Percentiles rank a stretch among this genome's conserved stretches.
Evolutionary conservation across 2,797 vertebrate genomes (phyloP).

Genomic region (Danio tinwini): DNA sequence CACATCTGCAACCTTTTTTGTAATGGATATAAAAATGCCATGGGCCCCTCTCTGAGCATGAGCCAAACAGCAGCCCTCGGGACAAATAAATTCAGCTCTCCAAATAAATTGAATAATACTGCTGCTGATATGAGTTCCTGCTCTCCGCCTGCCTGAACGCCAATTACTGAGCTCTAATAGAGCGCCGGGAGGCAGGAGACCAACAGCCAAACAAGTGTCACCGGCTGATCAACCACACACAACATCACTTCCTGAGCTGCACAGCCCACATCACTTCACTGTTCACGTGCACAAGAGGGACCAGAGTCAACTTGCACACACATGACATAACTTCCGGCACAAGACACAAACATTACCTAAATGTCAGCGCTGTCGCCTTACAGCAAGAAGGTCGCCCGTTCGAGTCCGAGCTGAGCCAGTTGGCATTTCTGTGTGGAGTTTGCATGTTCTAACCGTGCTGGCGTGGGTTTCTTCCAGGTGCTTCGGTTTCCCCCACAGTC

Average conservation of each 20-base stretch:
- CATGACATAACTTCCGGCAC: neutral
- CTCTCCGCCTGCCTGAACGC: constrained; percentile 47
- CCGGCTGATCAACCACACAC: constrained; percentile 38
- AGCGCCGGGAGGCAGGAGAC: constrained; percentile 40
- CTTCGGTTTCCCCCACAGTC: too few species aligned
- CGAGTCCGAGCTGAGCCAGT: too few species aligned
- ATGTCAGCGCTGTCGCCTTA: too few species aligned
- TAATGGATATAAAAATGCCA: constrained; percentile 31
- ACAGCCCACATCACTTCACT: neutral
- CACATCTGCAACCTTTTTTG: neutral
- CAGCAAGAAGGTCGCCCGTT: too few species aligned
- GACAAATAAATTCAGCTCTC: constrained; percentile 44
- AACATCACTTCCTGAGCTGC: constrained; percentile 26
- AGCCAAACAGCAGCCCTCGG: constrained; percentile 36
- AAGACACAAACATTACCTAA: too few species aligned
- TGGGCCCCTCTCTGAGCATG: constrained; percentile 28
- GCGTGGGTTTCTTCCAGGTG: too few species aligned
- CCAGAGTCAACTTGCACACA: too few species aligned
- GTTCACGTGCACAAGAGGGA: neutral
- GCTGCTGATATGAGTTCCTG: constrained; percentile 35
- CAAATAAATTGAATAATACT: constrained; percentile 51
- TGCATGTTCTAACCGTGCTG: too few species aligned
- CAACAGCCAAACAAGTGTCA: constrained; percentile 31
- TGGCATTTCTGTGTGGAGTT: too few species aligned
- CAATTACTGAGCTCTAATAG: constrained; percentile 58